Evolutionary conservation across 2,888 invertebrate genomes (phyloP).

Genomic region (Teinopalpus imperialis): DNA sequence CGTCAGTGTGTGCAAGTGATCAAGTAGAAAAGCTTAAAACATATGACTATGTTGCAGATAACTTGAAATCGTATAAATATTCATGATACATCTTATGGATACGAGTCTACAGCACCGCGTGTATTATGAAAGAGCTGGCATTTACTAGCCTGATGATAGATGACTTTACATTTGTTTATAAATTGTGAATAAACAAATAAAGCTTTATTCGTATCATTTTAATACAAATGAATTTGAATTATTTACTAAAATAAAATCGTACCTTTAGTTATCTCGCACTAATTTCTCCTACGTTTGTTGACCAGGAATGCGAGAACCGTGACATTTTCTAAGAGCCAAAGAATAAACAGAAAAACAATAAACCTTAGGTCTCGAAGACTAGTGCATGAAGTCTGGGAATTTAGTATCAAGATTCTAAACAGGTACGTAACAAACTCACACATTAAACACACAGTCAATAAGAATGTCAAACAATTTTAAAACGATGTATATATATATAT

Average conservation of each 20-base stretch:
- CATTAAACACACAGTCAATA: slow-evolving; percentile 41
- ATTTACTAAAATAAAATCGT: not conserved
- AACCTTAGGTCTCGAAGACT: slow-evolving; percentile 45
- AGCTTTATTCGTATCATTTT: not conserved
- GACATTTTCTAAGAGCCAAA: slow-evolving; percentile 1
- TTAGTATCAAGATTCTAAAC: slow-evolving; percentile 74
- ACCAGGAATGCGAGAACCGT: slow-evolving; percentile 13
- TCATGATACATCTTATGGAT: slow-evolving; percentile 3
- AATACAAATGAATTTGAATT: not conserved
- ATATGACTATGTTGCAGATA: slow-evolving; percentile 9
- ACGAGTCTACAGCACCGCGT: not conserved
- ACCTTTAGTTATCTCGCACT: not conserved
- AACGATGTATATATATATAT: no score
- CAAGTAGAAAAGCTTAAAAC: no score
- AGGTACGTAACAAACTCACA: slow-evolving; percentile 69
- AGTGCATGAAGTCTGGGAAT: slow-evolving; percentile 63
- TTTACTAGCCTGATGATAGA: not conserved
- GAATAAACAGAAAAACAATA: slow-evolving; percentile 33
- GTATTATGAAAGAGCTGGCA: slow-evolving; percentile 4
- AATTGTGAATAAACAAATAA: slow-evolving; percentile 6
- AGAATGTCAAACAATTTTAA: slow-evolving; percentile 29
- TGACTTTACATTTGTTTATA: not conserved
- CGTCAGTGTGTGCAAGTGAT: slow-evolving; percentile 1
- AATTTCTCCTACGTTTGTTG: not conserved
- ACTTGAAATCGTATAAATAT: slow-evolving; percentile 10